Conservation (phyloP, 2,797 vertebrate species). For the Petrocephalus schoutedeni region DNA sequence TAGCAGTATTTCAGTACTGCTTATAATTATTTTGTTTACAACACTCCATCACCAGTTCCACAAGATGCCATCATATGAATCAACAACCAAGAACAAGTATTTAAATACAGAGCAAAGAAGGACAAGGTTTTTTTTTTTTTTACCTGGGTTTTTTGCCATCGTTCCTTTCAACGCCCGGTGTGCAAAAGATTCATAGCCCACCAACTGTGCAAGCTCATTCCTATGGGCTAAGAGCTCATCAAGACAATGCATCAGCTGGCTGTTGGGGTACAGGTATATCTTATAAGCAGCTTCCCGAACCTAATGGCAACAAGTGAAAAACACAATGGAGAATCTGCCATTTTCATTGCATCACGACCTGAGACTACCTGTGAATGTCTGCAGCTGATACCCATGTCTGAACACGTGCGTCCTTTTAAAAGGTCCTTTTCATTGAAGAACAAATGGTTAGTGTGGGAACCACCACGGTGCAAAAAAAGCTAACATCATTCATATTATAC, state of each 20-base stretch:
- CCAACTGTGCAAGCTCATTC: constrained; percentile 78
- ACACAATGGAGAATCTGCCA: not conserved
- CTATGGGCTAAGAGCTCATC: constrained; percentile 79
- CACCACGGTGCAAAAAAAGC: not conserved
- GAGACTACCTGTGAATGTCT: not conserved
- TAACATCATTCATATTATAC: not conserved
- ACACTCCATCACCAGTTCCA: not conserved
- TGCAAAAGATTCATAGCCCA: constrained; percentile 83
- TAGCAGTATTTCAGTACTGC: not conserved
- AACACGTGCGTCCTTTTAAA: not conserved
- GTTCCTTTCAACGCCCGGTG: constrained; percentile 91
- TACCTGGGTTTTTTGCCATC: constrained; percentile 90
- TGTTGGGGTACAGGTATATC: constrained; percentile 84
- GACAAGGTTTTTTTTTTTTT: not conserved
- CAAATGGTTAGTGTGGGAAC: not conserved
- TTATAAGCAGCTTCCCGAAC: constrained; percentile 92
- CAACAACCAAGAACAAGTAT: not conserved
- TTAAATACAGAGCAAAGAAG: not conserved
- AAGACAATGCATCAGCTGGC: constrained; percentile 69
- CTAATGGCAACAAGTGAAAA: constrained; percentile 47
- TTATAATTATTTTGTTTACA: constrained; percentile 8
- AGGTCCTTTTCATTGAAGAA: not conserved
- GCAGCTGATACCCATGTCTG: not conserved
- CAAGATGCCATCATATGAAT: not conserved
- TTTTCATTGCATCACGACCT: not conserved